These are phyloP conservation scores for Callopanchax toddi DNA, from an alignment of 2,113 vertebrate species.

Conservation along the genomic window DNA sequence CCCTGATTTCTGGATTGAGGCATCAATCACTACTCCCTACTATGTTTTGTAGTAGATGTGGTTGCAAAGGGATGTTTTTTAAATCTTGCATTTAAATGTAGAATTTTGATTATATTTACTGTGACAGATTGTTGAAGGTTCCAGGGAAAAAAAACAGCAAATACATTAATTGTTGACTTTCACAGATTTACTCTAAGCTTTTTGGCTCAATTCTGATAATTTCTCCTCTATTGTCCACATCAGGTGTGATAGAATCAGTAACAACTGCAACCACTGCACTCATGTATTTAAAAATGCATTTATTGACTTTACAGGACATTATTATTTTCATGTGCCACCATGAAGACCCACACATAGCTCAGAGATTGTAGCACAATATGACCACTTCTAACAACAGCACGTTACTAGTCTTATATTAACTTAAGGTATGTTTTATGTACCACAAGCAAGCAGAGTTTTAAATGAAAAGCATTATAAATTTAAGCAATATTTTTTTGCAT, in stretches of 20 bases:
- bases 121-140: neutral
- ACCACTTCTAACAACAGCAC: constrained; percentile 58
- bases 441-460: constrained; percentile 70
- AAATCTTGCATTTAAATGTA: neutral
- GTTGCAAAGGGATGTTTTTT: too few species aligned
- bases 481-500: constrained; percentile 24
- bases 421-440: constrained; percentile 77
- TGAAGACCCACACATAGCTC: constrained; percentile 31
- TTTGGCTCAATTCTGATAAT: neutral
- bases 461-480: constrained; percentile 41
- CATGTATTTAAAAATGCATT: constrained; percentile 55
- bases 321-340: constrained; percentile 50
- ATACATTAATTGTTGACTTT: too few species aligned
- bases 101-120: neutral
- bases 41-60: too few species aligned
- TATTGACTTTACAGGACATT: constrained; percentile 65
- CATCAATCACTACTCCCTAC: too few species aligned
- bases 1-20: too few species aligned
- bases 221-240: too few species aligned
- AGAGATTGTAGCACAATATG: constrained; percentile 39
- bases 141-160: neutral
- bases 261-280: constrained; percentile 17
- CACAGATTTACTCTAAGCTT: too few species aligned
- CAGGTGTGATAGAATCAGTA: neutral
- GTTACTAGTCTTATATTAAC: constrained; percentile 71